phyloP scores from a whole-genome alignment of 1,140 invertebrate genomes.

The Pseudobourletiella spinata region DNA sequence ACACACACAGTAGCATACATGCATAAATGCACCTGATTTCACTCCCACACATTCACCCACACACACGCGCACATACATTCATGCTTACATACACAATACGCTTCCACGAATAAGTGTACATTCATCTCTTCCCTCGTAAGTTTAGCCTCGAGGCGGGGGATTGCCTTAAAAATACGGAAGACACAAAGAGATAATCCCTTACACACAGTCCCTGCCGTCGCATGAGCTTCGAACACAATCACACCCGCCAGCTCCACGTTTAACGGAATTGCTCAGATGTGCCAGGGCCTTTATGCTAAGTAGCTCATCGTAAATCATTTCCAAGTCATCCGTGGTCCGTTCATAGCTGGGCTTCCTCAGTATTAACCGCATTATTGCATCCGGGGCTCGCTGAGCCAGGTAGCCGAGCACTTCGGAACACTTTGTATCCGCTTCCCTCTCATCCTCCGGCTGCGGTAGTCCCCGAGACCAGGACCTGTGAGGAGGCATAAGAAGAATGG shows the following conservation, averaged over 20 bases:
- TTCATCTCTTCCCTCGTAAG: too few species aligned
- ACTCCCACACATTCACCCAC: too few species aligned
- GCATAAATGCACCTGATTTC: too few species aligned
- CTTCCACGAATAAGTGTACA: too few species aligned
- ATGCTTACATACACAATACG: too few species aligned
- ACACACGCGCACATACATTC: too few species aligned
- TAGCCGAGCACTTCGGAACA: conserved; percentile 56
- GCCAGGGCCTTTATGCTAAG: conserved; percentile 71
- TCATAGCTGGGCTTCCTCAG: conserved; percentile 62
- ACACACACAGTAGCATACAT: too few species aligned
- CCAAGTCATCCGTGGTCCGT: conserved; percentile 66
- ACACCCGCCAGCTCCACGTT: conserved; percentile 69
- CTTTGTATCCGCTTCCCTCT: conserved; percentile 54
- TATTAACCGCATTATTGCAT: conserved; percentile 70
- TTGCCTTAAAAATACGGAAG: too few species aligned
- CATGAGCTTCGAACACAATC: conserved; percentile 72
- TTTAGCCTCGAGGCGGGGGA: too few species aligned
- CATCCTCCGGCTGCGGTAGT: conserved; percentile 34
- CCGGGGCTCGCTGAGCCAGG: conserved; percentile 59
- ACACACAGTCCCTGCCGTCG: conserved; percentile 66
- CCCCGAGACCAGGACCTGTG: conserved; percentile 30
- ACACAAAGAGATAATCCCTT: too few species aligned
- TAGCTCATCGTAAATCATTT: conserved; percentile 76
- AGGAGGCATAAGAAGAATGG: background rate
- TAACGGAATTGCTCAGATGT: conserved; percentile 73